These are phyloP conservation scores for Cryptocephalus moraei DNA, from an alignment of 2,888 invertebrate genomes.

Conservation along the genomic window DNA sequence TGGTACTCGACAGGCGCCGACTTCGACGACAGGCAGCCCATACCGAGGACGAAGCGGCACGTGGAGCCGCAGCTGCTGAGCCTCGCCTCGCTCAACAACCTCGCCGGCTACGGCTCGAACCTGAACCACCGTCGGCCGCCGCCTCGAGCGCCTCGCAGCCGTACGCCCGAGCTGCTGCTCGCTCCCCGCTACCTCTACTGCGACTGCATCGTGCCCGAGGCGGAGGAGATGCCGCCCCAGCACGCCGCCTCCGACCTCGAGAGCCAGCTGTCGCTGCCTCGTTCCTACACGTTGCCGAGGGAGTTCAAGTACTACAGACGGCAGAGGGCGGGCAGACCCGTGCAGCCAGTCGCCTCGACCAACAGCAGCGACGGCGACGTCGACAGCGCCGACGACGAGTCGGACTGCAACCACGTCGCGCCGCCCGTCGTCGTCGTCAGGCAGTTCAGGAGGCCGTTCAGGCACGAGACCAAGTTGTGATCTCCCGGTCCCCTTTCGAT, in stretches of 20 bases:
- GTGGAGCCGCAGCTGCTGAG: constrained; percentile 49
- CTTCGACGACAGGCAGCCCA: constrained; percentile 50
- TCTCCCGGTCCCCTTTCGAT: background rate
- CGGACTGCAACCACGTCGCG: constrained; percentile 35
- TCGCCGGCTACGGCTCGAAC: constrained; percentile 37
- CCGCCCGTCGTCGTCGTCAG: constrained; percentile 32
- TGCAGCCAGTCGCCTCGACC: constrained; percentile 66
- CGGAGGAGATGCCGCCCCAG: constrained; percentile 28
- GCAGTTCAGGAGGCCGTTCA: constrained; percentile 38
- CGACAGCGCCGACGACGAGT: constrained; percentile 63
- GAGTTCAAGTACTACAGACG: constrained; percentile 72
- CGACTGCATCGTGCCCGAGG: constrained; percentile 35
- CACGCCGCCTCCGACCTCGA: constrained; percentile 54
- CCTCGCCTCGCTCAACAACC: constrained; percentile 35
- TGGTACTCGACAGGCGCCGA: constrained; percentile 30
- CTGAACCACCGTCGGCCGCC: constrained; percentile 27
- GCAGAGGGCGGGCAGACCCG: constrained; percentile 40
- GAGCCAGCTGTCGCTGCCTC: constrained; percentile 70
- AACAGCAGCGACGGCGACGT: constrained; percentile 77
- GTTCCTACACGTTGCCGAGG: constrained; percentile 75
- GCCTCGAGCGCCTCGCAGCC: constrained; percentile 39
- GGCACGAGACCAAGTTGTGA: constrained; percentile 52
- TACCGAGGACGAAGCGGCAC: constrained; percentile 58
- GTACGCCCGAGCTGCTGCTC: constrained; percentile 69
- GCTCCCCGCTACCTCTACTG: constrained; percentile 62